Evolutionary conservation across 2,113 vertebrate species (phyloP).

Genomic region (Pomatostomus ruficeps): DNA sequence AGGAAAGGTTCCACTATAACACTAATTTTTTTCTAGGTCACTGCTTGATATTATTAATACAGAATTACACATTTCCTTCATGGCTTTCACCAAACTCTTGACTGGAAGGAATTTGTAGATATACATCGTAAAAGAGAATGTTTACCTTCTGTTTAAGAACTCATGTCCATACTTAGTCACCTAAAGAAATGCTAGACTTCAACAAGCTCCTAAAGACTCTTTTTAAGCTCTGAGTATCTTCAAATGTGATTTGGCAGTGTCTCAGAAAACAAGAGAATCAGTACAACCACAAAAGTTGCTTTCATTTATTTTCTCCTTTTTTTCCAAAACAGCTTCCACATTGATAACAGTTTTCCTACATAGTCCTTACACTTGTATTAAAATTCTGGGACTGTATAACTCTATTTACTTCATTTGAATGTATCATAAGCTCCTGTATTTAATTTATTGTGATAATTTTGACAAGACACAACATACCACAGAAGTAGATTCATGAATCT

Average conservation of each 20-base stretch:
- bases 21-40: background rate
- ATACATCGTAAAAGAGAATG: background rate
- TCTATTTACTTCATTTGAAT: background rate
- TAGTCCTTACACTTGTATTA: background rate
- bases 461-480: background rate
- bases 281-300: background rate
- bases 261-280: background rate
- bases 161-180: slow-evolving; percentile 19
- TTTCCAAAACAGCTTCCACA: slow-evolving; percentile 7
- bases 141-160: background rate
- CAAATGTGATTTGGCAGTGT: background rate
- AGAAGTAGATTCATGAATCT: background rate
- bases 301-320: background rate
- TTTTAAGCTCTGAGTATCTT: background rate
- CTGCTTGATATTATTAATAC: background rate
- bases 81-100: background rate
- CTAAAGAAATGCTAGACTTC: background rate
- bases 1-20: background rate
- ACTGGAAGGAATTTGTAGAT: background rate
- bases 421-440: background rate
- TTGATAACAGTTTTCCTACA: background rate
- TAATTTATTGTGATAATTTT: background rate
- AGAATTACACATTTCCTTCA: background rate
- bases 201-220: background rate
- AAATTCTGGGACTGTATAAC: background rate